Percentiles rank a stretch among this genome's conserved stretches.
Conservation (phyloP, 2,888 invertebrate species). For the Drosophila formosana region DNA sequence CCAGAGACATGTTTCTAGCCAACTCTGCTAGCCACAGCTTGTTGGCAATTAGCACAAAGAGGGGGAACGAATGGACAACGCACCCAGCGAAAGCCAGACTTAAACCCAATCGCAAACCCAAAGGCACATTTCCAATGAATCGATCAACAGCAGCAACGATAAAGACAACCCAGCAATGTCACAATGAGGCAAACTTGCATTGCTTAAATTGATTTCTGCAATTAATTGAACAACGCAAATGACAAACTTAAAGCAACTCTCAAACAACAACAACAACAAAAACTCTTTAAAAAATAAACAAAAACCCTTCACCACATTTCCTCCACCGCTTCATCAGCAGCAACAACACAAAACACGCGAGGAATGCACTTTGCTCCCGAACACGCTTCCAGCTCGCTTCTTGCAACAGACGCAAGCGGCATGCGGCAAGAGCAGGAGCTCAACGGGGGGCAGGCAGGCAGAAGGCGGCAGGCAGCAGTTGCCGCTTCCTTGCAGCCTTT, state of each 20-base stretch:
- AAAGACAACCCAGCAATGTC: constrained; percentile 49
- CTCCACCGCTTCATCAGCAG: constrained; percentile 8
- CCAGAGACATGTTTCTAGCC: constrained; percentile 50
- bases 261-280: constrained; percentile 30
- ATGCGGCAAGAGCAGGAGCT: constrained; percentile 4
- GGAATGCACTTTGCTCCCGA: constrained; percentile 73
- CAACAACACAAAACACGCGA: constrained; percentile 43
- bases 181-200: constrained; percentile 78
- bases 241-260: constrained; percentile 60
- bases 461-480: background rate
- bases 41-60: constrained; percentile 65
- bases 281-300: constrained; percentile 5
- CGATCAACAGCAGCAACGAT: constrained; percentile 50
- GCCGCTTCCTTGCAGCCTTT: constrained; percentile 29
- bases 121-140: constrained; percentile 74
- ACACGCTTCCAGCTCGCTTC: constrained; percentile 70
- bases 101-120: constrained; percentile 63
- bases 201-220: constrained; percentile 84
- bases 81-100: constrained; percentile 44
- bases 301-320: constrained; percentile 23
- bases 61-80: constrained; percentile 9
- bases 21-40: constrained; percentile 37
- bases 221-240: constrained; percentile 82
- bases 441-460: constrained; percentile 8
- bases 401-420: constrained; percentile 1